A percentile compares a stretch with the other conserved stretches of the same genome.
These are phyloP conservation scores for Helicoverpa assulta DNA, from an alignment of 2,888 invertebrate genomes.

Conservation along the genomic window DNA sequence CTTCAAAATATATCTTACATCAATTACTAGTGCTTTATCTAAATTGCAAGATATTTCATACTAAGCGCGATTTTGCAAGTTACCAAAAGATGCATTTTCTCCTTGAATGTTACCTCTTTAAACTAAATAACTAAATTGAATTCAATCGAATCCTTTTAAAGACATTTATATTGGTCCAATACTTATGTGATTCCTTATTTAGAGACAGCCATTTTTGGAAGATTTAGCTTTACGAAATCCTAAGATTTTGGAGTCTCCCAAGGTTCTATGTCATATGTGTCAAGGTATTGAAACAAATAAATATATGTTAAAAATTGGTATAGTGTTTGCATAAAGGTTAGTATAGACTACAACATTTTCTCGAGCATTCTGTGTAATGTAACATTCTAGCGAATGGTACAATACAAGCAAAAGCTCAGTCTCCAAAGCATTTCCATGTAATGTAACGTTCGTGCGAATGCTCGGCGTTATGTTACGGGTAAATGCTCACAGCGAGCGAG, in stretches of 20 bases:
- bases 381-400: too few relatives aligned
- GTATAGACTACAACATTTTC: too few relatives aligned
- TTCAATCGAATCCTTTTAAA: constrained; percentile 6
- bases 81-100: not conserved
- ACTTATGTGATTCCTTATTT: not conserved
- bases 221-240: constrained; percentile 15
- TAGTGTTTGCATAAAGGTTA: too few relatives aligned
- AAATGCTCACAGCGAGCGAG: too few relatives aligned
- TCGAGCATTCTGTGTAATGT: too few relatives aligned
- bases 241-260: constrained; percentile 28
- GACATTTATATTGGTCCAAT: constrained; percentile 2
- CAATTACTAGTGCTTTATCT: not conserved
- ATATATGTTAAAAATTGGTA: not conserved
- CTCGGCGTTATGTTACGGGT: too few relatives aligned
- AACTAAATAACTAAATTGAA: constrained; percentile 11
- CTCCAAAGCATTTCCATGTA: too few relatives aligned
- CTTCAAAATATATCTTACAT: not conserved
- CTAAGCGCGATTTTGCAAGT: not conserved
- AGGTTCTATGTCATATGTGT: constrained; percentile 25
- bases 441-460: too few relatives aligned
- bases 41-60: not conserved
- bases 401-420: too few relatives aligned
- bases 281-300: constrained; percentile 27
- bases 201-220: constrained; percentile 11
- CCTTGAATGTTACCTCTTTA: not conserved